Evolutionary conservation across 2,797 vertebrate genomes (phyloP), one percentile per base, ranked within the genome.

Genomic region (Craterocephalus amniculus): DNA sequence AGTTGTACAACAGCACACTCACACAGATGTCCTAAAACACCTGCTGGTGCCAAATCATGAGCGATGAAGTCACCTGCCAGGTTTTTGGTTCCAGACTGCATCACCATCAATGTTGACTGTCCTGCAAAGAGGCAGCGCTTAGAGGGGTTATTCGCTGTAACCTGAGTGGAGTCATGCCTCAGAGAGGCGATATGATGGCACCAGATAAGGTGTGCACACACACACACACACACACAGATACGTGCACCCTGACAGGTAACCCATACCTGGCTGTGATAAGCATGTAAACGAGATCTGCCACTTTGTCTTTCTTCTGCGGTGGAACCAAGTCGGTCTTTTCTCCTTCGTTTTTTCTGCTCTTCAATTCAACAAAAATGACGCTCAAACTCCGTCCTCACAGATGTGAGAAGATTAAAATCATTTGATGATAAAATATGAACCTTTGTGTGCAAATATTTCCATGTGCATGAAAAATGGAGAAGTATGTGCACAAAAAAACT

Each of bases 251-350:
- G 27, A 40, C 61, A 77, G 63, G 76, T 69, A 80, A 87, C 72
- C 70, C 40, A 74, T 63, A 73, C 69, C 64, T 71, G 51, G 63
- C 40, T 60, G 78, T 82, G 86, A 83, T 85, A 83, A 85, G 63
- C 55, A 83, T 81, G 83, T 81, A 88, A 89, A 87, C 71, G 63
- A 84, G 75, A 68, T 74, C 68, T 65, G 64, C 36, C 12, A 43
- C 68, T 40, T 72, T 67, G 56, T 80, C 79, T 83, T 59, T 18
- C 36, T 49, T 27, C 66, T 29, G 57, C 34, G 52, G 45, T 16
- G 45, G 43, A 51, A n/a, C 14, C 64, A 35, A 20, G n/a, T 40
- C 52, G 3, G 40, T 26, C 8, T 43, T 48, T 62, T 38, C 24
- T 52, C 3, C 5, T 16, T 60, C n/a, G 31, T 40, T 55, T 14